Percentiles rank a stretch among this genome's conserved stretches.
Evolutionary conservation across 2,888 invertebrate genomes (phyloP).

Genomic region (Plebejus anna): DNA sequence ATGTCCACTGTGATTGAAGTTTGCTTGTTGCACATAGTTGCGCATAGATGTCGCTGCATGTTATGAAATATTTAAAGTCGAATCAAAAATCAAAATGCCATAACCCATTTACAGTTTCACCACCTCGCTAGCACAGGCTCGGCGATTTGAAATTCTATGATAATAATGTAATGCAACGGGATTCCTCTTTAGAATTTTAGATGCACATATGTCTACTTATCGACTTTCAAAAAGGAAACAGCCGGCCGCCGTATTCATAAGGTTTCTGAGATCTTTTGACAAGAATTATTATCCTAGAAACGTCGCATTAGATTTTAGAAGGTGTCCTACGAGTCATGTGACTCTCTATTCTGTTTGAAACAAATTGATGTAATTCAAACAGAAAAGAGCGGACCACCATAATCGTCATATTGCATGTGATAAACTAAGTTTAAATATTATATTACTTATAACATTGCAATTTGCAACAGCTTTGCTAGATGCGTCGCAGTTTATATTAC

Average conservation of each 20-base stretch:
- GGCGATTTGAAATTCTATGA: conserved; percentile 7
- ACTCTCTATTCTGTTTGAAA: too few relatives aligned
- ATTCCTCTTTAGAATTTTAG: neutral
- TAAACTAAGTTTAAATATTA: neutral
- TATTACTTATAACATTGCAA: neutral
- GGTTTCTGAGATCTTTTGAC: too few relatives aligned
- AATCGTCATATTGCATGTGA: neutral
- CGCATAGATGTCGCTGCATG: conserved; percentile 13
- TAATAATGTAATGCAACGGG: neutral
- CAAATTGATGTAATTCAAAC: neutral
- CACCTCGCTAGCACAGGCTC: neutral
- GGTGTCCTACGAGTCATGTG: too few relatives aligned
- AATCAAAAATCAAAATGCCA: neutral
- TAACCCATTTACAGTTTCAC: neutral
- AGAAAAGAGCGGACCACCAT: neutral
- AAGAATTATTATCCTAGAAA: too few relatives aligned
- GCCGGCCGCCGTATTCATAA: too few relatives aligned
- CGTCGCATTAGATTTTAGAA: too few relatives aligned
- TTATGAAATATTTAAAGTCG: neutral
- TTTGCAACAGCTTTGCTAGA: neutral
- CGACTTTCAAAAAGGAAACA: too few relatives aligned
- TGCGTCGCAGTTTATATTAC: neutral
- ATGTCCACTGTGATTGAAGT: neutral
- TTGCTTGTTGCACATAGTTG: conserved; percentile 6
- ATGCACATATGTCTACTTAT: too few relatives aligned